Base-by-base conservation (phyloP, 2,888 invertebrate species). In the Acanthopleura granulata region DNA sequence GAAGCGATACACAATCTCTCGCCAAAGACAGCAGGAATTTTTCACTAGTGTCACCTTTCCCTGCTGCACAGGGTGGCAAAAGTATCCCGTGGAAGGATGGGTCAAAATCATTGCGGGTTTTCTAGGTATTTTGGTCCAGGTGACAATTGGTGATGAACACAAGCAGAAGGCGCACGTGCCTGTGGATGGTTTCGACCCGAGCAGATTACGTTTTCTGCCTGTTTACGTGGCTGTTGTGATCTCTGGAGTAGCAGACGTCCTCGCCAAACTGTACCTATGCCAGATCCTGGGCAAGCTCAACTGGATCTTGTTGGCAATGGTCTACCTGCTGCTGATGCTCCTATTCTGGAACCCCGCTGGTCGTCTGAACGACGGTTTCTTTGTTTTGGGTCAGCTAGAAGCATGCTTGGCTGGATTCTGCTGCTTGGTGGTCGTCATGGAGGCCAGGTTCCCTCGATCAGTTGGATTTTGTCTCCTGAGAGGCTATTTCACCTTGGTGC, bases 401-500 rank as follows among this genome's bases (percentile, higher is more conserved):
- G 27, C 3, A 22, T 22, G 6, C 16, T 22, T 66, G 22, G 66
- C 66, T 3, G 29, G 18, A 27, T 66, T 27, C 27, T 22, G 27
- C 25, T 16, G 25, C 16, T 18, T 27, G 1, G 22, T 66, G 25
- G 29, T 66, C 29, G 6, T 66, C 25, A 16, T 66, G 18, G 66
- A 66, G 29, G 66, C 66, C 6, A 27, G 16, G 16, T 66, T 18
- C 6, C 6, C 22, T 27, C 22, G 25, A 15, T 16, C 16, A 3
- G 6, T 66, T 18, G 15, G 18, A 27, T 15, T 66, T 22, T 22
- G 66, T 66, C 29, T 66, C 29, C 15, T 25, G 1, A 22, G 81
- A 40, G 72, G 72, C 0, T 77, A 76, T 14, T 49, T 76, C n/a
- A 62, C 77, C 22, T 50, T 78, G 51, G 50, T 78, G 1, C 76